Base-by-base conservation (phyloP, 2,113 vertebrate genomes). In the Craseonycteris thonglongyai region DNA sequence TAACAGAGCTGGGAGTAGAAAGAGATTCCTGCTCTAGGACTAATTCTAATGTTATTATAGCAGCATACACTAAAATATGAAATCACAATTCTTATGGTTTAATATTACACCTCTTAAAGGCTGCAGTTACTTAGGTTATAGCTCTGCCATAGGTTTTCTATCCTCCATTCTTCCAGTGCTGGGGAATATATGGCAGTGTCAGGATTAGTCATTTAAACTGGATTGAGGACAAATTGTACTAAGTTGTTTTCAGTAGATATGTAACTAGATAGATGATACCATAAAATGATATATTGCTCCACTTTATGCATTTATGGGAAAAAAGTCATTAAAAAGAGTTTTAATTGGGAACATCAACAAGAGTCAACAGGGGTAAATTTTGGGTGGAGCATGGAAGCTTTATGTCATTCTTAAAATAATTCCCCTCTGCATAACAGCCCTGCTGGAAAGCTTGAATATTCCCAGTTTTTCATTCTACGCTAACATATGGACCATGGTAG, bases 221-320 rank as follows among this genome's bases (percentile, higher is more conserved):
- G 86, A 72, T 28, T 92, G 28, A 96, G 78, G 26, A 97, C 90
- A 94, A 87, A 45, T 47, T 95, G 81, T 94, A 38, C 97, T 58
- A 21, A 49, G 42, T 38, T 94, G 91, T 91, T 94, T 97, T 81
- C 69, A 93, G 94, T 97, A 95, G 93, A 94, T 94, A 93, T 96
- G n/a, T 95, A 97, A 97, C 59, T 54, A 97, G 96, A 92, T 54
- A 97, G 96, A 92, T 96, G 92, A 85, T 51, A 87, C 42, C 93
- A 95, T 95, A 96, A 94, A 97, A 40, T 91, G 79, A 94, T 97
- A 80, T 88, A 93, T 94, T 95, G 89, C 92, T 82, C 24, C 51
- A 82, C 68, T 96, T 97, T 95, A 90, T 76, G 82, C 78, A 96
- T 95, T 95, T 94, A 86, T 94, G 45, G 82, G 92, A 96, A 97